Conservation (phyloP, 2,888 invertebrate genomes). For the Frankliniella fusca region DNA sequence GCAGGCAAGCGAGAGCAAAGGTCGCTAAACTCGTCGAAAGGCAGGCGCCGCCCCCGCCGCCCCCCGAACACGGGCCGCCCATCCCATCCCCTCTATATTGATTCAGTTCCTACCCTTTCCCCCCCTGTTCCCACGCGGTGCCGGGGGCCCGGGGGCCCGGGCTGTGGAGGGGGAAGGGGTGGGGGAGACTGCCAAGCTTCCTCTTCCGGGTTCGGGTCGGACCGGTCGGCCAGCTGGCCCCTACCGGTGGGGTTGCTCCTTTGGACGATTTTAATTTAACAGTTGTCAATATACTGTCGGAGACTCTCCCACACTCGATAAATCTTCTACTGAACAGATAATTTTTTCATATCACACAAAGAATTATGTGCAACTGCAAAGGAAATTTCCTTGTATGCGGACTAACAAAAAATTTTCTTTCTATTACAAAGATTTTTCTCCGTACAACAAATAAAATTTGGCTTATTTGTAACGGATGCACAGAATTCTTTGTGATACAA, state of each 20-base stretch:
- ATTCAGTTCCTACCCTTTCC: not conserved
- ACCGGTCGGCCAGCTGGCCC: not conserved
- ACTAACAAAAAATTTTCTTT: too few relatives aligned
- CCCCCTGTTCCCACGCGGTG: not conserved
- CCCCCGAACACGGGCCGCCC: not conserved
- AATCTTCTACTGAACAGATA: too few relatives aligned
- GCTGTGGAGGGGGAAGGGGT: not conserved
- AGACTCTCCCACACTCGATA: not conserved
- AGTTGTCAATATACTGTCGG: not conserved
- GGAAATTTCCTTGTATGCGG: too few relatives aligned
- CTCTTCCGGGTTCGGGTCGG: not conserved
- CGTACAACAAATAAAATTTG: too few relatives aligned
- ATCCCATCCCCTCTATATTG: not conserved
- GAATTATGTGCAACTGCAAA: too few relatives aligned
- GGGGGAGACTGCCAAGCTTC: too few relatives aligned
- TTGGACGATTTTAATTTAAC: too few relatives aligned
- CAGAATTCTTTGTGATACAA: too few relatives aligned
- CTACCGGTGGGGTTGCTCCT: not conserved
- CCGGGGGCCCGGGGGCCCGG: not conserved
- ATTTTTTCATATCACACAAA: too few relatives aligned
- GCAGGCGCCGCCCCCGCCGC: not conserved
- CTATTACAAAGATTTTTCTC: too few relatives aligned
- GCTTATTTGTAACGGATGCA: too few relatives aligned
- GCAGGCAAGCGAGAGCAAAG: not conserved
- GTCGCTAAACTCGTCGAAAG: too few relatives aligned